Evolutionary conservation across 2,888 invertebrate species (phyloP), one percentile per base, ranked within the genome.

Genomic region (Ectemnius lituratus): DNA sequence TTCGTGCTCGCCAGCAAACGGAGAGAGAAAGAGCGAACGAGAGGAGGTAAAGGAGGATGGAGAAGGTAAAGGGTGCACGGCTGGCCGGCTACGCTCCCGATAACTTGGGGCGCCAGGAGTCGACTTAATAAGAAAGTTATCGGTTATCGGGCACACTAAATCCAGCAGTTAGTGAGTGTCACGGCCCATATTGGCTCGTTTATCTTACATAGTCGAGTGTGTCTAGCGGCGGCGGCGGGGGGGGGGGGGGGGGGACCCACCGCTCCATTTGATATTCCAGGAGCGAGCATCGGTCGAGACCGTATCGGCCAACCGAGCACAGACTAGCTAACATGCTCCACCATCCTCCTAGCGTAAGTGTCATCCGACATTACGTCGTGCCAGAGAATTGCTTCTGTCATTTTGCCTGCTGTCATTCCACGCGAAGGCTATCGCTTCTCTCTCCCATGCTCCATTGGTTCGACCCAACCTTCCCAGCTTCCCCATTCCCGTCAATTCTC

Each of bases 121-220:
- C 68, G 81, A 84, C 81, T 85, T 85, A 86, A 86, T 88, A 88
- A 85, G 85, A 87, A 86, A 84, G 86, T 85, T 87, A 87, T 86
- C 85, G 85, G 87, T 86, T 86, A 88, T 86, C 83, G 85, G 79
- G 80, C 72, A 82, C 81, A 80, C 83, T 86, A 88, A 88, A 87
- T 88, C 85, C 85, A 79, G 79, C 84, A 86, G 86, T 87, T 86
- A 84, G 86, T 83, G 85, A 84, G 83, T 83, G 85, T 85, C 84
- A 82, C 73, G 83, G 79, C 75, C 76, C 88, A 87, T 88, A 88
- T 88, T 87, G 86, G 84, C 84, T 85, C 88, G 87, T 88, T 88
- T 86, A 87, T 88, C 88, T 88, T 86, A 82, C 85, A 85, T 82
- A 80, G 78, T 77, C 84, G 80, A 76, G 82, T 80, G 83, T 52